Evolutionary conservation across 2,888 invertebrate genomes (phyloP).

Genomic region (Andrena chrysosceles): DNA sequence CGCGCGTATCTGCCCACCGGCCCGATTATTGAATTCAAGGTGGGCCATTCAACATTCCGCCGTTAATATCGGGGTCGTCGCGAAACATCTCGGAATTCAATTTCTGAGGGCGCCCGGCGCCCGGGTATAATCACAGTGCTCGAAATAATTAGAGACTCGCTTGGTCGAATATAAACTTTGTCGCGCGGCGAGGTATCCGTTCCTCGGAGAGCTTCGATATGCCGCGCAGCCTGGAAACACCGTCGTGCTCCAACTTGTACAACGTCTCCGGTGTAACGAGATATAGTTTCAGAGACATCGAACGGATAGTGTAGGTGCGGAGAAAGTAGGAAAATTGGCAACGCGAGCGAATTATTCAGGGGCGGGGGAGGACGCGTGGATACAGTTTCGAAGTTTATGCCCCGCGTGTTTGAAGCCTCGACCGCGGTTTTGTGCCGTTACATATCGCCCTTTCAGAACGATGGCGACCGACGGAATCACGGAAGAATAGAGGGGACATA

Average conservation of each 20-base stretch:
- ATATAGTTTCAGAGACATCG: background rate
- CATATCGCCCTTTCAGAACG: constrained; percentile 39
- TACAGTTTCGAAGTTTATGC: constrained; percentile 41
- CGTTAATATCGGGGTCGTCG: background rate
- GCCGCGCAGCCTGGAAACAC: too few species aligned
- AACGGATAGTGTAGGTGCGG: too few species aligned
- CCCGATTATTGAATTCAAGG: constrained; percentile 39
- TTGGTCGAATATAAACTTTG: background rate
- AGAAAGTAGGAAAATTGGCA: too few species aligned
- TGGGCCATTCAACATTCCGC: background rate
- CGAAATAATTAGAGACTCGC: background rate
- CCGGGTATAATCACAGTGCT: background rate
- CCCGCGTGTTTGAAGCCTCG: constrained; percentile 16
- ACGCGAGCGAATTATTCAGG: too few species aligned
- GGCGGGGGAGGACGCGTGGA: background rate
- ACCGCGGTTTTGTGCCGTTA: constrained; percentile 38
- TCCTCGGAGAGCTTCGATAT: too few species aligned
- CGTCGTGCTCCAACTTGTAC: too few species aligned
- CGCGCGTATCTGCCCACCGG: constrained; percentile 17
- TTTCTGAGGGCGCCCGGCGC: background rate
- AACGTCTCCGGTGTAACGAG: too few species aligned
- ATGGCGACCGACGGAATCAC: constrained; percentile 51
- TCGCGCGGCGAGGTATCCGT: background rate
- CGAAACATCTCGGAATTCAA: background rate
- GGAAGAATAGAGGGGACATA: constrained; percentile 54